Conservation (phyloP, 2,888 invertebrate species). For the Pteria penguin region DNA sequence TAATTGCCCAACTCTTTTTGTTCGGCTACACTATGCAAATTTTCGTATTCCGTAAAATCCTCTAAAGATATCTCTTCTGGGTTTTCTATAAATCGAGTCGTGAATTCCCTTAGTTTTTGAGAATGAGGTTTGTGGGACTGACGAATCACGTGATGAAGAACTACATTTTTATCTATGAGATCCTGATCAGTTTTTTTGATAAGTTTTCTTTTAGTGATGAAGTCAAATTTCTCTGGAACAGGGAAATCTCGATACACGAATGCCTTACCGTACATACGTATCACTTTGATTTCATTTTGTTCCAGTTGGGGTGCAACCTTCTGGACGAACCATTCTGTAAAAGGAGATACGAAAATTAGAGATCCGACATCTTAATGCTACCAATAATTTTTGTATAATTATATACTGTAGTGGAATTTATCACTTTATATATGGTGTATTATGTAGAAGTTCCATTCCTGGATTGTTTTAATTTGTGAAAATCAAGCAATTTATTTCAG, state of each 20-base stretch:
- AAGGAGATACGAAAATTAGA: no score
- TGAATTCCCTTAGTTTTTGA: not conserved
- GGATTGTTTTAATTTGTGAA: no score
- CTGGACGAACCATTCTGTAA: no score
- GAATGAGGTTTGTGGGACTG: not conserved
- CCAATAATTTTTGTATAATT: no score
- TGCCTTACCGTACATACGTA: slow-evolving; percentile 3
- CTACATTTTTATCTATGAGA: not conserved
- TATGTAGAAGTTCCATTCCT: no score
- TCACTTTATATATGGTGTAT: no score
- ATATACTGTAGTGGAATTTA: no score
- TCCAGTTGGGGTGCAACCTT: no score
- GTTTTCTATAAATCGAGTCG: not conserved
- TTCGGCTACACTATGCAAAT: not conserved
- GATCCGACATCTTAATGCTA: no score
- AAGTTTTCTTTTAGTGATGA: not conserved
- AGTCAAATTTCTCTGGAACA: not conserved
- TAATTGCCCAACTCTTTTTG: slow-evolving; percentile 9
- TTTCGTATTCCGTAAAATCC: slow-evolving; percentile 19
- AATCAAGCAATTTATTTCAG: no score
- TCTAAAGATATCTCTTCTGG: not conserved
- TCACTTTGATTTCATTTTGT: not conserved
- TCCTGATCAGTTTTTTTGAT: not conserved
- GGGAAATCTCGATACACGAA: slow-evolving; percentile 2
- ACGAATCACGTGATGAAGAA: slow-evolving; percentile 3